A percentile compares a stretch with the other conserved stretches of the same genome.
phyloP scores from a whole-genome alignment of 2,797 vertebrate species.

The Poecilia picta region DNA sequence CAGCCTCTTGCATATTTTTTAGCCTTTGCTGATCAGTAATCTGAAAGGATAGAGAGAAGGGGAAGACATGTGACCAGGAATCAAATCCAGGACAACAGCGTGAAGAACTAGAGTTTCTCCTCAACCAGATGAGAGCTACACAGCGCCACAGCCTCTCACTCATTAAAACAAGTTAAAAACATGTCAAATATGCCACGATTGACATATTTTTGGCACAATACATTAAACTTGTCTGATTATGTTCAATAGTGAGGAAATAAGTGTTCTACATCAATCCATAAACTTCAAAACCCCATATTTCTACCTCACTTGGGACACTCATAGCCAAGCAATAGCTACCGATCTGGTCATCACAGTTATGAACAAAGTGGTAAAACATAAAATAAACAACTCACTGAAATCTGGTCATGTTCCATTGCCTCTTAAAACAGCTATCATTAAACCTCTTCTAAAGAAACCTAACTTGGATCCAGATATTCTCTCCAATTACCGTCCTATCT shows the following conservation, averaged over 20 bases:
- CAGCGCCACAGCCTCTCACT: background rate
- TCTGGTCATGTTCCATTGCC: no score
- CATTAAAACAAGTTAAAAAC: background rate
- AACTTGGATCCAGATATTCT: no score
- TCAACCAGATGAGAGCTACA: background rate
- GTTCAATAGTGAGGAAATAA: background rate
- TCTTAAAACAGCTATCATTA: no score
- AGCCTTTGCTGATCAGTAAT: background rate
- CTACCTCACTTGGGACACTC: background rate
- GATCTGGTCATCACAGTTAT: background rate
- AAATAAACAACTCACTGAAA: no score
- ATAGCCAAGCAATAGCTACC: background rate
- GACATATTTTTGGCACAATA: background rate
- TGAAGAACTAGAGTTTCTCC: background rate
- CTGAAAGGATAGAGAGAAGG: background rate
- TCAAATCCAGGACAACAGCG: background rate
- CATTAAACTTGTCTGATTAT: background rate
- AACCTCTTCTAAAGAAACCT: no score
- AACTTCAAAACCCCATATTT: background rate
- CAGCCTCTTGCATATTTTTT: background rate
- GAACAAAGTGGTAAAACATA: background rate
- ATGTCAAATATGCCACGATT: background rate
- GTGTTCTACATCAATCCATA: background rate
- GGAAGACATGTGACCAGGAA: background rate
- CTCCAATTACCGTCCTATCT: no score